A percentile compares a stretch with the other conserved stretches of the same genome.
These are phyloP conservation scores for Onychomys leucogaster DNA, from an alignment of 2,797 vertebrate species.

Conservation along the genomic window DNA sequence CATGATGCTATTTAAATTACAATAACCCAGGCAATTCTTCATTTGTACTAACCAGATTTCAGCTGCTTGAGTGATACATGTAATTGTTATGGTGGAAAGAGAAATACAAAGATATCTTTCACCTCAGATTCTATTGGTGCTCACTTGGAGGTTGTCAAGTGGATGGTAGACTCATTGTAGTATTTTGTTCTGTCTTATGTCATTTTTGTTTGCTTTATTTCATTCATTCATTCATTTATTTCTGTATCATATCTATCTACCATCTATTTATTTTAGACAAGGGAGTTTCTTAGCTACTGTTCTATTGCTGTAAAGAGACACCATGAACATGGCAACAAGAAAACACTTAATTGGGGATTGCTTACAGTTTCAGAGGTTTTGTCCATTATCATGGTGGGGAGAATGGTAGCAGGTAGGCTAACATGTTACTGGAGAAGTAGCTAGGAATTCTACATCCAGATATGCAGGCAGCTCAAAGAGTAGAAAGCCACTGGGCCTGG, in stretches of 20 bases:
- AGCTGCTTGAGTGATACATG: background rate
- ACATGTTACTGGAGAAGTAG: background rate
- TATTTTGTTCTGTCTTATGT: background rate
- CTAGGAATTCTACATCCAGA: background rate
- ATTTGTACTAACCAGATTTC: background rate
- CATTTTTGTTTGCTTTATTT: background rate
- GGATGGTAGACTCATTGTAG: constrained; percentile 12
- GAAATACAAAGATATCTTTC: background rate
- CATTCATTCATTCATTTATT: background rate
- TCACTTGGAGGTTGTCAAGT: background rate
- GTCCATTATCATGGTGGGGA: background rate
- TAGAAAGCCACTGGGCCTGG: background rate
- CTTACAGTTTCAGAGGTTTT: background rate
- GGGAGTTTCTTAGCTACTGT: background rate
- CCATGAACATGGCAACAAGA: background rate
- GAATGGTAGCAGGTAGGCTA: background rate
- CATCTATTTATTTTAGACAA: background rate
- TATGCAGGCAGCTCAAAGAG: background rate
- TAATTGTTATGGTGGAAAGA: background rate
- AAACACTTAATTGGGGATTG: background rate
- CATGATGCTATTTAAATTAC: constrained; percentile 22
- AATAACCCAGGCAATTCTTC: background rate
- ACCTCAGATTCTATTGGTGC: background rate
- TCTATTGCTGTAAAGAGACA: background rate
- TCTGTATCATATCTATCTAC: no score